Percentiles rank a stretch among this genome's conserved stretches.
phyloP scores from a whole-genome alignment of 2,113 vertebrate genomes.

The Oreotrochilus melanogaster region DNA sequence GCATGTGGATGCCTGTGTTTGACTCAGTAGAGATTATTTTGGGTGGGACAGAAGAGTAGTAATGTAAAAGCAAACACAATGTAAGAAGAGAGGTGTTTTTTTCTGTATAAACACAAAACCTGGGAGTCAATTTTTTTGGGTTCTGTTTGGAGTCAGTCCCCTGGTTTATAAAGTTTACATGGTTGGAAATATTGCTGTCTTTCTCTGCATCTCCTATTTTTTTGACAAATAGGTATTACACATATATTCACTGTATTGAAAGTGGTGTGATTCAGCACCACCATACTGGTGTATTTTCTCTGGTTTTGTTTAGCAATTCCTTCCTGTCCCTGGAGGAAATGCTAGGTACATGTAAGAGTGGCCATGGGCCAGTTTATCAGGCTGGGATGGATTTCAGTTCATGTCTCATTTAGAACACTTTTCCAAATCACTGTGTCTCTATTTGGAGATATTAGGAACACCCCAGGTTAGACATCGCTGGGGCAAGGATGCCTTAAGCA shows the following conservation, averaged over 20 bases:
- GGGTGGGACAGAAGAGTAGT: background rate
- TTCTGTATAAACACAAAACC: background rate
- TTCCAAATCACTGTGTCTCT: background rate
- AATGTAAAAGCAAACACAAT: background rate
- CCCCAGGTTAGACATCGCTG: background rate
- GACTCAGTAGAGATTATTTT: background rate
- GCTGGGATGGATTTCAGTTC: background rate
- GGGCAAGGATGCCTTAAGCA: background rate
- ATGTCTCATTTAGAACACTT: background rate
- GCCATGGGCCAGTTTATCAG: background rate
- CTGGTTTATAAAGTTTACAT: background rate
- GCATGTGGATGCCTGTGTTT: rapidly evolving
- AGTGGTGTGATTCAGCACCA: background rate
- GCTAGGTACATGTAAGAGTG: background rate
- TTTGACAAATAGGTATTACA: background rate
- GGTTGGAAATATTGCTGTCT: background rate
- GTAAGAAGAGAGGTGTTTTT: background rate
- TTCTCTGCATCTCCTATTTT: background rate
- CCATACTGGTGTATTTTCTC: background rate
- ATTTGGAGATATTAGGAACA: background rate
- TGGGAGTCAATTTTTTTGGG: rapidly evolving
- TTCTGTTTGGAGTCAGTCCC: background rate
- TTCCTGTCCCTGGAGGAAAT: background rate
- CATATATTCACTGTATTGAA: background rate
- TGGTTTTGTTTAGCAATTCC: background rate